phyloP scores from a whole-genome alignment of 2,113 vertebrate species.

The Chaetura pelagica region DNA sequence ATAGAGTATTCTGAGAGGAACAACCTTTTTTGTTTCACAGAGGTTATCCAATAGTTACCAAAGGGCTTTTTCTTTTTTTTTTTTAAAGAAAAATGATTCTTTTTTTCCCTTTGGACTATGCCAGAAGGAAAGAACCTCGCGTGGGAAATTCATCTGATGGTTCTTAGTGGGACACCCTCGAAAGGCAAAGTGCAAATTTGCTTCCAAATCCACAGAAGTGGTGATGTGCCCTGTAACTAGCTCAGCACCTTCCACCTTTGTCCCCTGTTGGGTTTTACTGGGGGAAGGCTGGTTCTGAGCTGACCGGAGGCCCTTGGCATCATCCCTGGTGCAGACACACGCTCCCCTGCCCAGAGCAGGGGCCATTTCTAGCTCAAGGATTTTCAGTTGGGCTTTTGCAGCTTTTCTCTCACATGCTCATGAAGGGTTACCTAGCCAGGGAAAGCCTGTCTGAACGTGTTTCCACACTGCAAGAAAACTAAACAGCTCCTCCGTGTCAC shows the following conservation, averaged over 20 bases:
- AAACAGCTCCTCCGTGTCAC: background rate
- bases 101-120: background rate
- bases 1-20: conserved; percentile 67
- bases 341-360: background rate
- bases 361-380: background rate
- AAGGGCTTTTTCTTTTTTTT: background rate
- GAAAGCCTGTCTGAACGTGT: background rate
- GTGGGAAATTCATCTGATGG: background rate
- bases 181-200: conserved; percentile 55
- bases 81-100: too few species aligned
- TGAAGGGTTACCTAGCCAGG: background rate
- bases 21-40: background rate
- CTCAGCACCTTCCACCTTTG: background rate
- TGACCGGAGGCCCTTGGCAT: background rate
- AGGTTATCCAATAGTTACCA: background rate
- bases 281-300: background rate
- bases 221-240: background rate
- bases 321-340: background rate
- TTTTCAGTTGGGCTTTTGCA: background rate
- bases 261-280: background rate
- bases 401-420: background rate
- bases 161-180: conserved; percentile 25
- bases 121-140: background rate
- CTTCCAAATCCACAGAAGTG: background rate
- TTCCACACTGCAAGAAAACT: background rate